phyloP scores from a whole-genome alignment of 2,888 invertebrate genomes.

The Tholera decimalis region DNA sequence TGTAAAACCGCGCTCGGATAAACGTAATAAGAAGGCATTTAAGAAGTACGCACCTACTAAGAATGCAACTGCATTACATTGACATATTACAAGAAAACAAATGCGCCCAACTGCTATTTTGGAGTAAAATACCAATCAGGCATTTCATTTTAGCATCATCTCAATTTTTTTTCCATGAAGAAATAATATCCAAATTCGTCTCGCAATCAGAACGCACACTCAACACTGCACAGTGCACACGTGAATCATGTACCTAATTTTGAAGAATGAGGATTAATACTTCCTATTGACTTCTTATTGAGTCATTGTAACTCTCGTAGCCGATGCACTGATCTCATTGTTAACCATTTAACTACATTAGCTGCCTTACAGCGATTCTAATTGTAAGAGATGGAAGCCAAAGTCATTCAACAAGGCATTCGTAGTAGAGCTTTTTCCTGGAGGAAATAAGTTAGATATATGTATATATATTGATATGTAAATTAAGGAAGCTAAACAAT shows the following conservation, averaged over 20 bases:
- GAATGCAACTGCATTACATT: constrained; percentile 13
- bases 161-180: neutral
- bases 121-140: neutral
- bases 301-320: constrained; percentile 41
- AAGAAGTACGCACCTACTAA: neutral
- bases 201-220: neutral
- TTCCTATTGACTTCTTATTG: constrained; percentile 33
- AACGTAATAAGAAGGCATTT: too few relatives aligned
- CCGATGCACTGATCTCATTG: constrained; percentile 51
- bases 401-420: neutral
- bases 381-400: neutral
- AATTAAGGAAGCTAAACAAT: neutral
- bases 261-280: constrained; percentile 40
- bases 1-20: neutral
- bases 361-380: constrained; percentile 18
- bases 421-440: neutral
- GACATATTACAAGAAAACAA: neutral
- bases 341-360: constrained; percentile 24
- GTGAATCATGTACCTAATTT: constrained; percentile 43
- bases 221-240: too few relatives aligned
- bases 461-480: neutral
- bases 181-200: constrained; percentile 7
- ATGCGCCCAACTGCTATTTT: neutral
- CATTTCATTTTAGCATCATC: neutral
- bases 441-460: neutral